These are phyloP conservation scores for Brassicogethes aeneus DNA, from an alignment of 2,888 invertebrate genomes.

Conservation along the genomic window DNA sequence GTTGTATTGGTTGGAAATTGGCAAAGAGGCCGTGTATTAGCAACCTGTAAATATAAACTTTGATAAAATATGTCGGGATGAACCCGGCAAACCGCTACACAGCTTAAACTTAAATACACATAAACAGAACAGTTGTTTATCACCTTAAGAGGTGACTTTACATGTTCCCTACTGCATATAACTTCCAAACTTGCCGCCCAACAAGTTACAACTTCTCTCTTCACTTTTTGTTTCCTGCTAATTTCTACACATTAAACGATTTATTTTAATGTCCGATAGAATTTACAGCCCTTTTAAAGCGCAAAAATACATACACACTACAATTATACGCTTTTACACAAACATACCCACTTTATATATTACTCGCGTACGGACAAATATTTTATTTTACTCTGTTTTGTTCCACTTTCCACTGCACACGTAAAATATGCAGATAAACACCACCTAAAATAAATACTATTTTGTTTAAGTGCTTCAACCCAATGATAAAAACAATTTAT, in stretches of 20 bases:
- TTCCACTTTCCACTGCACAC: too few species aligned
- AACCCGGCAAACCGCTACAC: constrained; percentile 18
- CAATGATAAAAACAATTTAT: too few species aligned
- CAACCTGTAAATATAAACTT: constrained; percentile 12
- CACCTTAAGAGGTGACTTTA: constrained; percentile 21
- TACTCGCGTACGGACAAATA: too few species aligned
- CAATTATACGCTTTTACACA: too few species aligned
- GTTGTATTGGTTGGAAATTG: constrained; percentile 5
- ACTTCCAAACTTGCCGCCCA: constrained; percentile 20
- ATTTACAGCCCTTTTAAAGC: too few species aligned
- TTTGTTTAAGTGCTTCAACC: too few species aligned
- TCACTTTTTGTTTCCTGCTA: constrained; percentile 17
- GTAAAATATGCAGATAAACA: too few species aligned
- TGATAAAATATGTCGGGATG: constrained; percentile 19
- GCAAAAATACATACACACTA: too few species aligned
- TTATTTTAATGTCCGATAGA: neutral
- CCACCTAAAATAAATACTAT: too few species aligned
- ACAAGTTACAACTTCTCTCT: constrained; percentile 17
- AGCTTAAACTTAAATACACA: constrained; percentile 31
- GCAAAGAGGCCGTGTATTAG: constrained; percentile 2
- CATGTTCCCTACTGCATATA: constrained; percentile 19
- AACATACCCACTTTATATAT: too few species aligned
- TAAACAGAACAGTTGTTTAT: constrained; percentile 28
- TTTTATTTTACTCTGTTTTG: too few species aligned
- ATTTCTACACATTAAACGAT: constrained; percentile 11